Evolutionary conservation across 2,113 vertebrate genomes (phyloP).

Genomic region (Myiozetetes cayanensis): DNA sequence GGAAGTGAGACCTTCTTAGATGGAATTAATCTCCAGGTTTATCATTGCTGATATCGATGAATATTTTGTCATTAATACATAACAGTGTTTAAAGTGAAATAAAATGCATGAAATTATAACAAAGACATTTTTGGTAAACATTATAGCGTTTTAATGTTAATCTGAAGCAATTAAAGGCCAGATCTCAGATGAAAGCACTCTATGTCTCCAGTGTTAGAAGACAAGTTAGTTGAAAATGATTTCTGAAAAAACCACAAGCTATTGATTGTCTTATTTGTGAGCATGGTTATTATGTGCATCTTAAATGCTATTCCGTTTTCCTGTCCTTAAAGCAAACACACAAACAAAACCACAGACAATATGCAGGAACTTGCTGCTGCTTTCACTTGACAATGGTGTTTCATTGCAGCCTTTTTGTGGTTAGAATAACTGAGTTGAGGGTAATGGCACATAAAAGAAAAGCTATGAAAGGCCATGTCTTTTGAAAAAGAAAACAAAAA

Average conservation of each 20-base stretch:
- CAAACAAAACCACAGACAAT: conserved; percentile 13
- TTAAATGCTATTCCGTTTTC: conserved; percentile 1
- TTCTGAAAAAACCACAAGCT: neutral
- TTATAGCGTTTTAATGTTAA: neutral
- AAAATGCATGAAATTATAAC: conserved; percentile 8
- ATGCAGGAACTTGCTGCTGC: conserved; percentile 20
- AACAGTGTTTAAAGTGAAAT: conserved; percentile 23
- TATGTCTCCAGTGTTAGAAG: neutral
- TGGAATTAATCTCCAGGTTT: conserved; percentile 15
- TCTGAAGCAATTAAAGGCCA: conserved; percentile 28
- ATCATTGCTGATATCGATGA: neutral
- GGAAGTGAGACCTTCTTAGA: neutral
- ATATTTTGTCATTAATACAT: conserved; percentile 7
- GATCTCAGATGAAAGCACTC: neutral
- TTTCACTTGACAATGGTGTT: neutral
- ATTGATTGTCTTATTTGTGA: conserved; percentile 56
- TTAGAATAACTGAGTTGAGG: conserved; percentile 1
- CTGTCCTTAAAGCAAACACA: conserved; percentile 1
- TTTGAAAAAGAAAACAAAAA: conserved; percentile 18
- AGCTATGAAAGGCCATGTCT: neutral
- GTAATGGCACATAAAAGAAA: conserved; percentile 15
- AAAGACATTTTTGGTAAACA: conserved; percentile 2
- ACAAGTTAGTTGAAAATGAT: neutral
- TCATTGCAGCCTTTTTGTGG: conserved; percentile 19
- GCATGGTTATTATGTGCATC: conserved; percentile 31